Evolutionary conservation across 2,113 vertebrate genomes (phyloP).

Genomic region (Brachyhypopomus gauderio): DNA sequence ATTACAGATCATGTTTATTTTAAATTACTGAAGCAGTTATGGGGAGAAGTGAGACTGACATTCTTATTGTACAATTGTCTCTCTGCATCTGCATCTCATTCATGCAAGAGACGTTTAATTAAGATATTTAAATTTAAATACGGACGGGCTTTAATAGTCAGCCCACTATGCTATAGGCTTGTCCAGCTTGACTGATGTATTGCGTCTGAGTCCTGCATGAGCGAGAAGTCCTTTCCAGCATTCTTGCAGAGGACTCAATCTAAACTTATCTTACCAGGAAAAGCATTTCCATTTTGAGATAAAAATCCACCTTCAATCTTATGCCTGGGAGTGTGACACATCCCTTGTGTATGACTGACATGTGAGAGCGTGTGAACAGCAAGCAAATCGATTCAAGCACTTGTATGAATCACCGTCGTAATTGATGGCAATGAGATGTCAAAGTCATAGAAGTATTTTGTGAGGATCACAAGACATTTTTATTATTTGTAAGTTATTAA

Average conservation of each 20-base stretch:
- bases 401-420: conserved; percentile 49
- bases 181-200: not conserved
- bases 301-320: conserved; percentile 47
- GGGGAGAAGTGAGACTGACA: not conserved
- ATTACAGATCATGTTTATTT: conserved; percentile 28
- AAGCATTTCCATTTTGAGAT: conserved; percentile 52
- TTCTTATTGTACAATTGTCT: conserved; percentile 1
- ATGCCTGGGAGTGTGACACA: conserved; percentile 38
- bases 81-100: not conserved
- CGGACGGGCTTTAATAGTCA: conserved; percentile 26
- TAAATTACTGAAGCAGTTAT: conserved; percentile 6
- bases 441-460: conserved; percentile 39
- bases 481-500: conserved; percentile 43
- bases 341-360: conserved; percentile 47
- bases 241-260: conserved; percentile 40
- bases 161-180: not conserved
- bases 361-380: conserved; percentile 47
- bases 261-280: conserved; percentile 43
- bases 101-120: conserved; percentile 55
- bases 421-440: conserved; percentile 56
- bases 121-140: conserved; percentile 33
- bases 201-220: conserved; percentile 24
- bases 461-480: conserved; percentile 25
- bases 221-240: conserved; percentile 26
- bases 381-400: conserved; percentile 55